These are phyloP conservation scores for Acrocera orbiculus DNA, from an alignment of 2,888 invertebrate genomes.

Conservation along the genomic window DNA sequence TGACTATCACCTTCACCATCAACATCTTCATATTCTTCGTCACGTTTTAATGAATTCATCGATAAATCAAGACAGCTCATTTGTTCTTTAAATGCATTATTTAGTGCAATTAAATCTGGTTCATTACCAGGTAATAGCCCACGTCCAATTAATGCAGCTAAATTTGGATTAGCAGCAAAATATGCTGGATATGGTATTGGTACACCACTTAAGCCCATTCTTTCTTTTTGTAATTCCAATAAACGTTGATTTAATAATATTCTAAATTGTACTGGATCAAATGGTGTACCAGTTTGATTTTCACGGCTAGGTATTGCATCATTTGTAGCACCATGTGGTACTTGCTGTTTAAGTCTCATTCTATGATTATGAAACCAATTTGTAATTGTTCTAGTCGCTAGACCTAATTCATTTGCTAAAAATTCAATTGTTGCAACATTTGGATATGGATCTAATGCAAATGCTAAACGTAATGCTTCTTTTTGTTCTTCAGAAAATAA, in stretches of 20 bases:
- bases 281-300: constrained; percentile 50
- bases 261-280: constrained; percentile 84
- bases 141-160: constrained; percentile 58
- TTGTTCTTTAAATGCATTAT: constrained; percentile 54
- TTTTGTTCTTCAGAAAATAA: constrained; percentile 98
- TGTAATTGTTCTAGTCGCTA: constrained; percentile 90
- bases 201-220: constrained; percentile 59
- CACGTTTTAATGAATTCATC: constrained; percentile 61
- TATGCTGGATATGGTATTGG: constrained; percentile 62
- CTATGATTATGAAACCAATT: constrained; percentile 99
- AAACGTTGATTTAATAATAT: constrained; percentile 75
- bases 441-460: constrained; percentile 92
- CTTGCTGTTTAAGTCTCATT: constrained; percentile 89
- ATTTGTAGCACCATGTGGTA: constrained; percentile 55
- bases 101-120: constrained; percentile 36
- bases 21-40: constrained; percentile 26
- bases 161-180: constrained; percentile 55
- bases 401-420: constrained; percentile 72
- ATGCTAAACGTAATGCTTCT: constrained; percentile 84
- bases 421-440: constrained; percentile 93
- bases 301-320: constrained; percentile 59
- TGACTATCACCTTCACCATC: constrained; percentile 51
- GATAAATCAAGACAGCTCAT: constrained; percentile 76
- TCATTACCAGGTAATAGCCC: constrained; percentile 44
- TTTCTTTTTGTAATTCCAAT: constrained; percentile 70